These are phyloP conservation scores for Diogma glabrata DNA, from an alignment of 2,888 invertebrate genomes.

Conservation along the genomic window DNA sequence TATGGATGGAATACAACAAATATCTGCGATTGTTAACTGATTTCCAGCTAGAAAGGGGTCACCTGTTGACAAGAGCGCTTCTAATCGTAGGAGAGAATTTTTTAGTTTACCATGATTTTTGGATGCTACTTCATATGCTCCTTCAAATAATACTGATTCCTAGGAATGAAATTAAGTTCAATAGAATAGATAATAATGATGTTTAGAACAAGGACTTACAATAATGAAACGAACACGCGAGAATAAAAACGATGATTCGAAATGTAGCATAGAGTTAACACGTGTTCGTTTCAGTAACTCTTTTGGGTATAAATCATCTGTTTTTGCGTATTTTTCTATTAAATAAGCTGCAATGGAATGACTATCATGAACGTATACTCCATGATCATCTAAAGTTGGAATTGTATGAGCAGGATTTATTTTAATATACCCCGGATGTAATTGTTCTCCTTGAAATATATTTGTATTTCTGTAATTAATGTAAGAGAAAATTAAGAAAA, in stretches of 20 bases:
- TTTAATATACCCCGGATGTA: background rate
- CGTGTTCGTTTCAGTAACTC: background rate
- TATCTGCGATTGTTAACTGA: background rate
- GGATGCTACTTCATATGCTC: background rate
- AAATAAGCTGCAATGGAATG: background rate
- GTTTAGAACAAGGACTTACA: too few relatives aligned
- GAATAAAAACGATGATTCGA: background rate
- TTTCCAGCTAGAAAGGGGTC: background rate
- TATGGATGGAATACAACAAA: background rate
- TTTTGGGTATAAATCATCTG: background rate
- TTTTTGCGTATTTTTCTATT: background rate
- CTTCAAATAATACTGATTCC: background rate
- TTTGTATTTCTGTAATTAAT: background rate
- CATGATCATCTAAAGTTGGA: background rate
- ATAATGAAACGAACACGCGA: background rate
- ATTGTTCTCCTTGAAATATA: background rate
- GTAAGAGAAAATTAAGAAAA: too few relatives aligned
- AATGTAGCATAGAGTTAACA: background rate
- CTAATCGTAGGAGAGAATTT: background rate
- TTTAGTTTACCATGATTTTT: background rate
- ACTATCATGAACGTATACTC: background rate
- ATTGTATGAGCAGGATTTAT: background rate
- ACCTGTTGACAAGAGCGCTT: background rate
- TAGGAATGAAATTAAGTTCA: too few relatives aligned
- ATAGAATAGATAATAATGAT: too few relatives aligned